Evolutionary conservation across 2,888 invertebrate genomes (phyloP), one percentile per base, ranked within the genome.

Genomic region (Himalopsyche japonica): DNA sequence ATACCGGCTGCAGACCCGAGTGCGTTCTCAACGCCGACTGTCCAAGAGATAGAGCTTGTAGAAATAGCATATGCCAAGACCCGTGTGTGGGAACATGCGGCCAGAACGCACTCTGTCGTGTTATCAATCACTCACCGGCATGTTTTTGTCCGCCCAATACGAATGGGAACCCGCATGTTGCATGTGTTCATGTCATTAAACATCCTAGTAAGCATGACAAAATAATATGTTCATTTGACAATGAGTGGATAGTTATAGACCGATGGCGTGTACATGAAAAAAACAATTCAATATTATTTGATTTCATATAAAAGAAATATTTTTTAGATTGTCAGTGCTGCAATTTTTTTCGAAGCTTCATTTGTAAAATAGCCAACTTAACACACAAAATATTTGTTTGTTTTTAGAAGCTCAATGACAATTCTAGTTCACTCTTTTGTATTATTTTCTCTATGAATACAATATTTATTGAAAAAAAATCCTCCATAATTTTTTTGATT

Each of bases 21-120:
- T 95, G 95, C 89, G 92, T 93, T 18, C 92, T 93, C 80, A 95
- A 94, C 89, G 92, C 94, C 1, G 95, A 95, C 88, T 96, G 95
- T 88, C 90, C 92, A 77, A 91, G 91, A 83, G 93, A 93, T 81
- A 93, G 93, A 88, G 94, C 95, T 30, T 95, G 95, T 88, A 92
- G 93, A 82, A 95, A 95, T 89, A 94, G 94, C 88, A 93, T 94
- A 88, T 95, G 95, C 92, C 93, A 87, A 57, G 79, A 86, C 43
- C 87, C 87, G 7, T 94, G 94, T 86, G 91, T 91, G 18, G 93
- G 93, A 79, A 92, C 93, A 1, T 94, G 94, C 87, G 94, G 94
- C 20, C 88, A 93, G 27, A 93, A 93, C 87, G 93, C 94, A 0
- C 91, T 91, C 86, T 94, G 91, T 70, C 86, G 79, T 84, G 94